Evolutionary conservation across 1,140 invertebrate species (phyloP).

Genomic region (Cataglyphis hispanica): DNA sequence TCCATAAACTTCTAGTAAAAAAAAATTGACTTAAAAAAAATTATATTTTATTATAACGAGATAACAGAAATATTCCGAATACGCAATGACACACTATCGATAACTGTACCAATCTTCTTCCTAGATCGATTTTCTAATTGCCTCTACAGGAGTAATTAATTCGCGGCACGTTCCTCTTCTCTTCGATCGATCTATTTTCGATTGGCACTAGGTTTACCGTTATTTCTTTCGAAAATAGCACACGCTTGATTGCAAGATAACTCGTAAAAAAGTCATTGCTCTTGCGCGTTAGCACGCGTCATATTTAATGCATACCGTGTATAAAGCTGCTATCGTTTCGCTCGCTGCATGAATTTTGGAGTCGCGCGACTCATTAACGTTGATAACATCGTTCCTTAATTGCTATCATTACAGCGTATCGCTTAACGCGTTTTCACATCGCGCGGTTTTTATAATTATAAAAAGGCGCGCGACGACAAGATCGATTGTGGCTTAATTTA

Average conservation of each 20-base stretch:
- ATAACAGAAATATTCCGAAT: not conserved
- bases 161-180: not conserved
- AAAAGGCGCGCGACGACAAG: not conserved
- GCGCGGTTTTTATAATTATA: not conserved
- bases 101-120: not conserved
- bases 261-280: conserved; percentile 32
- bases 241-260: conserved; percentile 19
- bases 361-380: not conserved
- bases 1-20: not conserved
- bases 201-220: conserved; percentile 9
- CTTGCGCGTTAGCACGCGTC: conserved; percentile 3
- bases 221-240: conserved; percentile 56
- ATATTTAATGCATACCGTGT: conserved; percentile 2
- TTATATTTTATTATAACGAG: not conserved
- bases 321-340: not conserved
- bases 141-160: not conserved
- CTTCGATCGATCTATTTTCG: conserved; percentile 59
- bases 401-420: conserved; percentile 29
- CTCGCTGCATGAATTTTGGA: conserved; percentile 39
- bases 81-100: too few species aligned
- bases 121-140: not conserved
- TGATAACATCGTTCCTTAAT: conserved; percentile 24
- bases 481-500: not conserved
- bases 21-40: not conserved
- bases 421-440: not conserved